These are phyloP conservation scores for Thelaira solivaga DNA, from an alignment of 2,888 invertebrate genomes.

Conservation along the genomic window DNA sequence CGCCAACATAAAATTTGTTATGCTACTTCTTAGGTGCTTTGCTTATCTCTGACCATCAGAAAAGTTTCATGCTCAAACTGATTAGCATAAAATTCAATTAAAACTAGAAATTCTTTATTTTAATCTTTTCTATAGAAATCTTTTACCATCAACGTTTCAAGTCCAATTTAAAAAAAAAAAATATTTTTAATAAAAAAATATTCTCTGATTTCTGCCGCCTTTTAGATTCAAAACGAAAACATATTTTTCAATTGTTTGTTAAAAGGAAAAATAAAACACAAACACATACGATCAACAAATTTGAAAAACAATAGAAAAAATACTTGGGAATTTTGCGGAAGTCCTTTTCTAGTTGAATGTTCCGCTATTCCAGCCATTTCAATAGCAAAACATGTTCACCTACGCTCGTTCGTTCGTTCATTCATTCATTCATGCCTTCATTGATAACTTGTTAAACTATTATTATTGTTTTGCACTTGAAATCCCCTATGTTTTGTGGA, in stretches of 20 bases:
- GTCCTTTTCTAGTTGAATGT: constrained; percentile 55
- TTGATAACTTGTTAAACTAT: constrained; percentile 61
- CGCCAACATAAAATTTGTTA: too few relatives aligned
- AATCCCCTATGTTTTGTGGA: too few relatives aligned
- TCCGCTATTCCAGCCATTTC: constrained; percentile 44
- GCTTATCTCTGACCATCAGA: too few relatives aligned
- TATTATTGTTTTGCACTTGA: constrained; percentile 59
- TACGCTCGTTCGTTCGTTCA: too few relatives aligned
- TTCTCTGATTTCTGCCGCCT: constrained; percentile 53
- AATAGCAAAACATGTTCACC: too few relatives aligned
- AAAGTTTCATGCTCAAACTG: too few relatives aligned
- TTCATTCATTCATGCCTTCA: constrained; percentile 42
- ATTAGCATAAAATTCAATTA: too few relatives aligned
- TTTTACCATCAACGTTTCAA: too few relatives aligned
- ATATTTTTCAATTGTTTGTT: constrained; percentile 6
- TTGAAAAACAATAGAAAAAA: constrained; percentile 31
- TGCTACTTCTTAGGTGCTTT: too few relatives aligned
- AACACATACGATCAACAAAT: constrained; percentile 2
- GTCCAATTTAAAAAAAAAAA: too few relatives aligned
- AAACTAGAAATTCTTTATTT: too few relatives aligned
- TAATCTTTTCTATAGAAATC: too few relatives aligned
- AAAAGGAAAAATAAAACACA: constrained; percentile 24
- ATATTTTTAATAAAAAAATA: constrained; percentile 20
- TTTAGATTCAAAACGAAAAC: background rate
- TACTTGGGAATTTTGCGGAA: constrained; percentile 63